Conservation (phyloP, 2,113 vertebrate species). For the Labeo catla region DNA sequence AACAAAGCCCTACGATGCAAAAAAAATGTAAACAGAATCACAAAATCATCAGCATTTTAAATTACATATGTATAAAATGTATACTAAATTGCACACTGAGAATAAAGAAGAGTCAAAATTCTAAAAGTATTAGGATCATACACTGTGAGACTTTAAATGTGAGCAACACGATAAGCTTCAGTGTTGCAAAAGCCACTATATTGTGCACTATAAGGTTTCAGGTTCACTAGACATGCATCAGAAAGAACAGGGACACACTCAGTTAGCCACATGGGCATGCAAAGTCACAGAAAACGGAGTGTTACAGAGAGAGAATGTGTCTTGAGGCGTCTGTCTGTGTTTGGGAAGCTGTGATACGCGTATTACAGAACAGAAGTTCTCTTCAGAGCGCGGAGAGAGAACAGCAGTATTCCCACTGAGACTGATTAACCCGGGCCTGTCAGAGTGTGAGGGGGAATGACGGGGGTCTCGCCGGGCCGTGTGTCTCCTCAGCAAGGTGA, state of each 20-base stretch:
- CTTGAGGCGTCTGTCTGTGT: slow-evolving; percentile 37
- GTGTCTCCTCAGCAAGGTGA: slow-evolving; percentile 68
- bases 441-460: slow-evolving; percentile 88
- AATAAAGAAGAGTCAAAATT: background rate
- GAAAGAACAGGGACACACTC: slow-evolving; percentile 8
- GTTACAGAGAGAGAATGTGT: slow-evolving; percentile 16
- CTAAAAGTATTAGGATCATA: background rate
- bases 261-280: slow-evolving; percentile 31
- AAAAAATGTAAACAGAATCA: background rate
- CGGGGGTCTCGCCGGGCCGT: slow-evolving; percentile 81
- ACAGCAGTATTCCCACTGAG: slow-evolving; percentile 81
- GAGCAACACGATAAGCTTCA: background rate
- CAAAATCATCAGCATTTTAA: background rate
- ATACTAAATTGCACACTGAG: background rate
- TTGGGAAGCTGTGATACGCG: slow-evolving; percentile 31
- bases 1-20: background rate
- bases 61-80: background rate
- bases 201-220: background rate
- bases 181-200: background rate
- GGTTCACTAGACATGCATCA: background rate
- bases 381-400: slow-evolving; percentile 25
- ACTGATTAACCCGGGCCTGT: slow-evolving; percentile 91
- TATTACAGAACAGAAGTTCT: slow-evolving; percentile 13
- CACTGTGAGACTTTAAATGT: background rate
- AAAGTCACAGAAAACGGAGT: slow-evolving; percentile 1